Conservation (phyloP, 2,113 vertebrate genomes). For the Cariama cristata region DNA sequence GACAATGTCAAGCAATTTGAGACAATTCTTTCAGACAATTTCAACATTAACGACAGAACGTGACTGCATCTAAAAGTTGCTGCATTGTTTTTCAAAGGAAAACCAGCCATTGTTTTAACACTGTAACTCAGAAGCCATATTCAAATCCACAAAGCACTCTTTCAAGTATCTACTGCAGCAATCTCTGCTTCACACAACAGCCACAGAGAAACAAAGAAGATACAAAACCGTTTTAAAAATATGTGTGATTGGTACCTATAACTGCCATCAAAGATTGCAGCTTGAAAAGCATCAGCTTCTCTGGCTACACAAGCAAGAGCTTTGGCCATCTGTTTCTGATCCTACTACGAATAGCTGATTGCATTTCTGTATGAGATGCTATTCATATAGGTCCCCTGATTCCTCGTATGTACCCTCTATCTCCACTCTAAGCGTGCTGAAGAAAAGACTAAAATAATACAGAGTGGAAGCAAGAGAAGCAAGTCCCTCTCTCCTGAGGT, state of each 20-base stretch:
- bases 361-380: background rate
- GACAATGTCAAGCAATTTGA: conserved; percentile 25
- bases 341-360: background rate
- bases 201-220: background rate
- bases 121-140: background rate
- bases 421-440: background rate
- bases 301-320: background rate
- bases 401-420: background rate
- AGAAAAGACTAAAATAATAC: background rate
- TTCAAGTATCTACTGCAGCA: background rate
- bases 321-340: background rate
- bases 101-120: background rate
- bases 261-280: background rate
- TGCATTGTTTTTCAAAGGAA: background rate
- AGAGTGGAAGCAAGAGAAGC: background rate
- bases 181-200: background rate
- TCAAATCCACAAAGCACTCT: background rate
- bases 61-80: background rate
- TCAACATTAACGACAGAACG: background rate
- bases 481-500: background rate
- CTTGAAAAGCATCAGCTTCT: background rate
- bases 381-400: background rate
- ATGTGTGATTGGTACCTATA: background rate
- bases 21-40: conserved; percentile 20
- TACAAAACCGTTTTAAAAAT: background rate